A percentile compares a stretch with the other conserved stretches of the same genome.
Evolutionary conservation across 2,113 vertebrate species (phyloP).

Genomic region (Etheostoma cragini): DNA sequence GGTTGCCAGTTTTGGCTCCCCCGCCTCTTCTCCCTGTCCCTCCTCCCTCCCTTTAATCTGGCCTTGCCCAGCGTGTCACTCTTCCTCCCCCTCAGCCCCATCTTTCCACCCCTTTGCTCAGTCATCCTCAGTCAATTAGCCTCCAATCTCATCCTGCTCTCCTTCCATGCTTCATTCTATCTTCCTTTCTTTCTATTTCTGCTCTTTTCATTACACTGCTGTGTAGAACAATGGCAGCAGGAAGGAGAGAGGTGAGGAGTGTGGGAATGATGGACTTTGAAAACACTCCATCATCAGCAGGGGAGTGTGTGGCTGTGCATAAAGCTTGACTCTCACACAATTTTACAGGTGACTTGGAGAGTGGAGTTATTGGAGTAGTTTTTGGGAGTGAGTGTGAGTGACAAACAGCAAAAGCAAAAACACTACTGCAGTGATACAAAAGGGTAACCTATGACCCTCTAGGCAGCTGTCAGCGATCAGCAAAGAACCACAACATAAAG

Average conservation of each 20-base stretch:
- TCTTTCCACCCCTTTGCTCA: slow-evolving; percentile 69
- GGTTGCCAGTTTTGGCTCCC: slow-evolving; percentile 83
- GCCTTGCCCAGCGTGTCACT: slow-evolving; percentile 64
- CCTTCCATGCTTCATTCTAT: slow-evolving; percentile 55
- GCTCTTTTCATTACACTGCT: slow-evolving; percentile 74
- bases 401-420: neutral
- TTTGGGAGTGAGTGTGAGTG: neutral
- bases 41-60: slow-evolving; percentile 73
- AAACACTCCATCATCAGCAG: slow-evolving; percentile 29
- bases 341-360: slow-evolving; percentile 35
- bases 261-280: slow-evolving; percentile 64
- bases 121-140: slow-evolving; percentile 84
- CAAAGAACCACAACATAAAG: neutral
- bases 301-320: slow-evolving; percentile 38
- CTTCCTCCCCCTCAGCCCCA: slow-evolving; percentile 42
- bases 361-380: neutral
- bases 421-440: neutral
- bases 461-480: slow-evolving; percentile 16
- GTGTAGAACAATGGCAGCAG: slow-evolving; percentile 66
- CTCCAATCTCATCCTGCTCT: slow-evolving; percentile 70
- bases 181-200: slow-evolving; percentile 51
- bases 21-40: slow-evolving; percentile 68
- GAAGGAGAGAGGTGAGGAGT: slow-evolving; percentile 60
- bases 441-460: neutral
- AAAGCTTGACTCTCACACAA: slow-evolving; percentile 29